Percentiles rank a stretch among this genome's conserved stretches.
Evolutionary conservation across 2,797 vertebrate species (phyloP).

Genomic region (Rhinoraja longicauda): DNA sequence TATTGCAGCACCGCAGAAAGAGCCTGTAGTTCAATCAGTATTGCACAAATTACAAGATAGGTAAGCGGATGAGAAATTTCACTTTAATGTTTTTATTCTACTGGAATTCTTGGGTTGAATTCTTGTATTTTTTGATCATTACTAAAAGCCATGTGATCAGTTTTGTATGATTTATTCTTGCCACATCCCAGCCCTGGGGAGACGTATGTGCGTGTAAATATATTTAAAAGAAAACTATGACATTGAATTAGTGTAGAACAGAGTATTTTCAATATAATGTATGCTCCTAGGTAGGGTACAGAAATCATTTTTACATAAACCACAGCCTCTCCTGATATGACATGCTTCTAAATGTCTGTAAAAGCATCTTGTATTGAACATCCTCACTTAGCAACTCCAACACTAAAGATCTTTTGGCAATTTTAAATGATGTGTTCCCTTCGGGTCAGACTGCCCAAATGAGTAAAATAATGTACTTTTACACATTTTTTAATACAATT

Average conservation of each 20-base stretch:
- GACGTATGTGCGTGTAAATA: background rate
- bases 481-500: conserved; percentile 1
- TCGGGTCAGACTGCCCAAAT: background rate
- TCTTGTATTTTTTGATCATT: conserved; percentile 22
- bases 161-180: background rate
- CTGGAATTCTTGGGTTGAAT: background rate
- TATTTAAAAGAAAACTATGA: conserved; percentile 27
- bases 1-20: background rate
- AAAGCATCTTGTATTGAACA: background rate
- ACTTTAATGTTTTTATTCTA: background rate
- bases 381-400: background rate
- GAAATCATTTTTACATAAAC: conserved; percentile 5
- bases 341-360: background rate
- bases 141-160: background rate
- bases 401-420: conserved; percentile 6
- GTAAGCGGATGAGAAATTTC: background rate
- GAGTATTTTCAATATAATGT: conserved; percentile 31
- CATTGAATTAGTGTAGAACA: background rate
- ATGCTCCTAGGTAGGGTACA: background rate
- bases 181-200: conserved; percentile 27
- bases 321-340: background rate
- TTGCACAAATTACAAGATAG: background rate
- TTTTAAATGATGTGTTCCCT: background rate
- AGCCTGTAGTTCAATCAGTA: background rate
- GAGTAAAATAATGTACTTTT: background rate